Percentiles rank a stretch among this genome's conserved stretches.
Conservation (phyloP, 1,140 invertebrate species). For the Zeugodacus cucurbitae region DNA sequence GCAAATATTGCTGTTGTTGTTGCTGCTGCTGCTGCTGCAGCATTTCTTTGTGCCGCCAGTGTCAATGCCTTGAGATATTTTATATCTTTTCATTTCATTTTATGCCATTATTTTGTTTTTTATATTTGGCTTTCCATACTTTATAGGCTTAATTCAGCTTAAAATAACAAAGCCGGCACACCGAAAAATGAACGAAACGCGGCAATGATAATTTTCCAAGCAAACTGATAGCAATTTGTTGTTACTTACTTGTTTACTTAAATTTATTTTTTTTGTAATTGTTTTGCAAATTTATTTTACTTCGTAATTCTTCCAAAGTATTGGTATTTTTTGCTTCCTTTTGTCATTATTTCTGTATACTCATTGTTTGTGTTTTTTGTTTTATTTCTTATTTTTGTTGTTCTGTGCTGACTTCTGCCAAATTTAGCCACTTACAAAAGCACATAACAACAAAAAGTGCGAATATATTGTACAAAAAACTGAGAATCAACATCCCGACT, state of each 20-base stretch:
- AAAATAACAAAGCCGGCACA: constrained; percentile 19
- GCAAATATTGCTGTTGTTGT: not conserved
- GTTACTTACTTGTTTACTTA: not conserved
- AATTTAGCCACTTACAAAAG: constrained; percentile 27
- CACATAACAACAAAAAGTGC: not conserved
- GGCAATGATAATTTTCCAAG: not conserved
- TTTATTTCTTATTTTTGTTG: constrained; percentile 8
- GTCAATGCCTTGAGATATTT: constrained; percentile 27
- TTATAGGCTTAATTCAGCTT: not conserved
- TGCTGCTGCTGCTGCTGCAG: not conserved
- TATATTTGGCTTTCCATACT: not conserved
- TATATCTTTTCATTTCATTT: not conserved
- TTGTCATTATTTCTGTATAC: not conserved
- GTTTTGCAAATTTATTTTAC: constrained; percentile 22
- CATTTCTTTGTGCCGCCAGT: not conserved
- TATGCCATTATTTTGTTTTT: not conserved
- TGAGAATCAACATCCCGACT: not conserved
- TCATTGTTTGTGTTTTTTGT: not conserved
- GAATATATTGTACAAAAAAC: not conserved
- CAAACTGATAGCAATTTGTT: not conserved
- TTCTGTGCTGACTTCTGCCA: not conserved
- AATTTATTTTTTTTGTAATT: not conserved
- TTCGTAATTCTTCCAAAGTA: not conserved
- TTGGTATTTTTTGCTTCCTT: not conserved
- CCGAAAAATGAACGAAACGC: not conserved